Conservation (phyloP, 2,797 vertebrate species). For the Tapera naevia region DNA sequence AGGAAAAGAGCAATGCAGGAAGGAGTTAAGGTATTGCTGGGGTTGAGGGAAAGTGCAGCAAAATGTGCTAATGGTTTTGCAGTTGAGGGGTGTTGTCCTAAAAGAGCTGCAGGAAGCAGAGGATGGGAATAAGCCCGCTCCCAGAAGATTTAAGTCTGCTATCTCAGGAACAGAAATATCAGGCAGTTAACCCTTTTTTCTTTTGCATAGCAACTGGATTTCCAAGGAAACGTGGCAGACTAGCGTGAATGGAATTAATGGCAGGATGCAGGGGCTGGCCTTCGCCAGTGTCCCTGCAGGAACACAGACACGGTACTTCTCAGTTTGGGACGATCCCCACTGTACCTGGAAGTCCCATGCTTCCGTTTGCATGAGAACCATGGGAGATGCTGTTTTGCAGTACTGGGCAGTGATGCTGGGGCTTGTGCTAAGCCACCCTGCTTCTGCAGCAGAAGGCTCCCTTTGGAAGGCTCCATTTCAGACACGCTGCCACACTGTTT, state of each 20-base stretch:
- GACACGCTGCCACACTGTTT: not conserved
- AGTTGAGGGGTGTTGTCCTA: constrained; percentile 39
- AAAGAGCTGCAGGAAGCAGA: constrained; percentile 18
- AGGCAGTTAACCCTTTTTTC: not conserved
- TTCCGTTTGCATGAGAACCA: fast-evolving
- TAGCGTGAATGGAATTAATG: not conserved
- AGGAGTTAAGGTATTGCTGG: constrained; percentile 34
- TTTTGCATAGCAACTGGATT: constrained; percentile 20
- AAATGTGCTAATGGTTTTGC: constrained; percentile 21
- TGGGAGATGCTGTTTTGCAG: no score
- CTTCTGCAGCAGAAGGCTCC: not conserved
- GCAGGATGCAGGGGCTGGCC: not conserved
- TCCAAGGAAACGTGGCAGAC: constrained; percentile 28
- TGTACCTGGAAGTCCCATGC: not conserved
- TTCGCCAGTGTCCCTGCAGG: not conserved
- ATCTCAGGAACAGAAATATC: constrained; percentile 36
- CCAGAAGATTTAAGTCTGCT: constrained; percentile 34
- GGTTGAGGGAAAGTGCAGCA: constrained; percentile 51
- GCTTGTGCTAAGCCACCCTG: not conserved
- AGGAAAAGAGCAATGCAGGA: not conserved
- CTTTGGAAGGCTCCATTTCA: fast-evolving
- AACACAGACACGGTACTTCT: not conserved
- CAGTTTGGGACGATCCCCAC: not conserved
- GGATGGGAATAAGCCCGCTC: not conserved
- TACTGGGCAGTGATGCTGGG: not conserved